Evolutionary conservation across 2,888 invertebrate genomes (phyloP).

Genomic region (Lamellibrachia columna): DNA sequence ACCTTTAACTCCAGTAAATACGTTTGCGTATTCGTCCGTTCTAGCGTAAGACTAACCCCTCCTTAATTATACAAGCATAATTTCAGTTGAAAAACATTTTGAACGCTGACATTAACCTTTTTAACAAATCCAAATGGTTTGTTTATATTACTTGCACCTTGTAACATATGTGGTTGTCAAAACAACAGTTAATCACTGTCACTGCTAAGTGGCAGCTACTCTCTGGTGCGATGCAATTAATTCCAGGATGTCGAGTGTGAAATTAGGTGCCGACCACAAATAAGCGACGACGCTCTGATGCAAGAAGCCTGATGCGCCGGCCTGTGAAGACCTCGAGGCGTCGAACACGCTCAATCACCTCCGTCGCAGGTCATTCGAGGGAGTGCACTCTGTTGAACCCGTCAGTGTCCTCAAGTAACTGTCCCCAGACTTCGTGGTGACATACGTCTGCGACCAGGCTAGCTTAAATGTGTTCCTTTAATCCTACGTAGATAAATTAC

Average conservation of each 20-base stretch:
- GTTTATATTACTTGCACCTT: not conserved
- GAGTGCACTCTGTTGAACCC: not conserved
- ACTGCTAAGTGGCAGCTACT: not conserved
- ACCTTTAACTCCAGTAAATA: too few relatives aligned
- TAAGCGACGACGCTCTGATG: not conserved
- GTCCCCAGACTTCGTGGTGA: not conserved
- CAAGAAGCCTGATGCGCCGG: not conserved
- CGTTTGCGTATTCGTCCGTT: too few relatives aligned
- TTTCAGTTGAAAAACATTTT: not conserved
- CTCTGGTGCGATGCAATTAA: not conserved
- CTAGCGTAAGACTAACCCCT: not conserved
- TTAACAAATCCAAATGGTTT: not conserved
- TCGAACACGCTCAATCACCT: not conserved
- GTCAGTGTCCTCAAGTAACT: not conserved
- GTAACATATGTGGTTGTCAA: not conserved
- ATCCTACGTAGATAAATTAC: not conserved
- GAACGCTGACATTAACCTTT: not conserved
- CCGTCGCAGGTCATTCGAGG: not conserved
- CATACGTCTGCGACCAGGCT: not conserved
- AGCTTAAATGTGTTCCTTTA: not conserved
- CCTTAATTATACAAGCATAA: not conserved
- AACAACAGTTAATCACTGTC: not conserved
- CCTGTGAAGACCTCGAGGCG: not conserved
- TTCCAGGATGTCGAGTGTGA: not conserved
- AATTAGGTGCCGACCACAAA: not conserved